phyloP scores from a whole-genome alignment of 2,797 vertebrate genomes.

The Myotis myotis region DNA sequence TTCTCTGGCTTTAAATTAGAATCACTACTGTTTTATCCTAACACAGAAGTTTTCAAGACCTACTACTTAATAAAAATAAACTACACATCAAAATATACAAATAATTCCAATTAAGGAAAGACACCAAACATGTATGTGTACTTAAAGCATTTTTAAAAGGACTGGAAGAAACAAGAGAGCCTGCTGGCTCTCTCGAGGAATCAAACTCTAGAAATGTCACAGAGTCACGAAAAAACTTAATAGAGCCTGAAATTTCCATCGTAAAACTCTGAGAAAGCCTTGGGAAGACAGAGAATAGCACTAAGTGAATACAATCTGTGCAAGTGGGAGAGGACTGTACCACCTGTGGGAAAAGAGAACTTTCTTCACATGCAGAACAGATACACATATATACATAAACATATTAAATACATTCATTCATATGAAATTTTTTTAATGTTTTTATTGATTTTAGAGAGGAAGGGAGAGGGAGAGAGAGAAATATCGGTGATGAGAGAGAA shows the following conservation, averaged over 20 bases:
- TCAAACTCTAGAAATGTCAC: background rate
- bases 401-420: slow-evolving; percentile 5
- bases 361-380: background rate
- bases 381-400: background rate
- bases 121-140: background rate
- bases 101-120: slow-evolving; percentile 41
- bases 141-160: slow-evolving; percentile 5
- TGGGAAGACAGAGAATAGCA: background rate
- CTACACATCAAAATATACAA: background rate
- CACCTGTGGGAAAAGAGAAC: background rate
- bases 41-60: background rate
- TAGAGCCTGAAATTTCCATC: background rate
- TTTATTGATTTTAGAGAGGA: too few relatives aligned
- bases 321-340: background rate
- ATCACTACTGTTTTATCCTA: background rate
- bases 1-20: slow-evolving; percentile 26
- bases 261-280: slow-evolving; percentile 16
- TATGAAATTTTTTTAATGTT: background rate
- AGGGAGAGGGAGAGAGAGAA: too few relatives aligned
- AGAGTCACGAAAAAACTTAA: background rate
- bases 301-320: background rate
- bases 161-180: background rate
- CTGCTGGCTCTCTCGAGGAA: background rate
- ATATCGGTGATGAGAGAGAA: too few relatives aligned
- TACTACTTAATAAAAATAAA: slow-evolving; percentile 20